Base-by-base conservation (phyloP, 2,113 vertebrate species). In the Genyomyrus donnyi region DNA sequence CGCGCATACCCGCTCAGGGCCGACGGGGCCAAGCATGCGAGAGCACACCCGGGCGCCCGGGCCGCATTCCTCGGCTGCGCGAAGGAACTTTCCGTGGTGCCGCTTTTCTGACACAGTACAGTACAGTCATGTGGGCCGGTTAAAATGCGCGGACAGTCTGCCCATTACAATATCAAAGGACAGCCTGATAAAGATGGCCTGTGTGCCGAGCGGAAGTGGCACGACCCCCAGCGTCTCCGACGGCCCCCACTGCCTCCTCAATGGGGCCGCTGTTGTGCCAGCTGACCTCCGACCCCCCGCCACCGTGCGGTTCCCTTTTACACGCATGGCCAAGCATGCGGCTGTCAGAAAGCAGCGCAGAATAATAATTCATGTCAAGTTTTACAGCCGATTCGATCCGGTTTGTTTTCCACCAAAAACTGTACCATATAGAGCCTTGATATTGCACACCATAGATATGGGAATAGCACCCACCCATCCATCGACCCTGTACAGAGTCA, bases 91-190 rank as follows among this genome's bases (percentile, higher is more conserved):
- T 90, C 86, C 90, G 56, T 24, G 70, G 58, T 39, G 21, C 45
- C 17, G 53, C 56, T 74, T 5, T 13, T 27, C 4, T 39, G 35
- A 89, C 66, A 93, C 91, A 93, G 91, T 91, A 88, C 83, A 45
- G 31, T 89, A 62, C 90, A 91, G 91, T 92, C 92, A 92, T 80
- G 74, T 53, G 24, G 83, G 58, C 74, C 84, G 8, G 89, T 89
- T 91, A 90, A 91, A 92, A 91, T 90, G 90, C 46, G 53, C 89
- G 89, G 90, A 88, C 91, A 88, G 90, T 91, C 89, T 91, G 92
- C 90, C 91, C 90, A 90, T 92, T 91, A 92, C 88, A 90, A 88
- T 93, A 94, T 93, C 93, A 93, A 94, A 94, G 92, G 31, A 17
- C n/a, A 74, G 50, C 85, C 74, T 49, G 88, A 94, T 93, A 93